Evolutionary conservation across 2,113 vertebrate genomes (phyloP).

Genomic region (Oophaga pumilio): DNA sequence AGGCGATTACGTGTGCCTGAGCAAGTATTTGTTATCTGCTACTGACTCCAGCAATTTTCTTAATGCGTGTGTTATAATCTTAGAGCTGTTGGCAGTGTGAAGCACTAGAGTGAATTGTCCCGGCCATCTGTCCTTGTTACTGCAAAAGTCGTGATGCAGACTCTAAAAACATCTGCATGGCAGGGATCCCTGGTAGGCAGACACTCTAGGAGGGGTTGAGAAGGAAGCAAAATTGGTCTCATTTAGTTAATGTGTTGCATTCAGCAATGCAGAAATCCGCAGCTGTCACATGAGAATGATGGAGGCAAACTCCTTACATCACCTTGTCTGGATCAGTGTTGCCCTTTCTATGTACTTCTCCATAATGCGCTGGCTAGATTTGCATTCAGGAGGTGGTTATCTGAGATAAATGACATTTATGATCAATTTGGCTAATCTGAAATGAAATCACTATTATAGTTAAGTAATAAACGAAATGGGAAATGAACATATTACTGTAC

Average conservation of each 20-base stretch:
- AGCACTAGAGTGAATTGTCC: conserved; percentile 33
- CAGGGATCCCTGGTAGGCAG: conserved; percentile 15
- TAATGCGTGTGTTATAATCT: conserved; percentile 45
- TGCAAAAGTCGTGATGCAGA: conserved; percentile 39
- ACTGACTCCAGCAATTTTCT: conserved; percentile 44
- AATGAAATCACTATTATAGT: neutral
- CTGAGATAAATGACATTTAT: neutral
- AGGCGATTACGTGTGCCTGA: conserved; percentile 6
- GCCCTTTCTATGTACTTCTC: neutral
- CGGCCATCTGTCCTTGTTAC: conserved; percentile 46
- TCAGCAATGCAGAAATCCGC: conserved; percentile 18
- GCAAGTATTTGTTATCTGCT: conserved; percentile 35
- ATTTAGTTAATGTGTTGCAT: conserved; percentile 50
- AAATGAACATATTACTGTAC: neutral
- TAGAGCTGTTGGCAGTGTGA: conserved; percentile 35
- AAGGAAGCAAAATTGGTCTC: conserved; percentile 8
- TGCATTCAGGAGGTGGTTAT: neutral
- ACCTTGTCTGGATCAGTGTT: conserved; percentile 19
- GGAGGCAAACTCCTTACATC: conserved; percentile 9
- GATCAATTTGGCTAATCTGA: neutral
- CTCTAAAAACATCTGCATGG: conserved; percentile 47
- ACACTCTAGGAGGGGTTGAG: neutral
- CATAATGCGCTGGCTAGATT: neutral
- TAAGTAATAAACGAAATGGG: neutral
- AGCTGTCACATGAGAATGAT: conserved; percentile 19